phyloP scores from a whole-genome alignment of 2,113 vertebrate species.

The Oenanthe melanoleuca region DNA sequence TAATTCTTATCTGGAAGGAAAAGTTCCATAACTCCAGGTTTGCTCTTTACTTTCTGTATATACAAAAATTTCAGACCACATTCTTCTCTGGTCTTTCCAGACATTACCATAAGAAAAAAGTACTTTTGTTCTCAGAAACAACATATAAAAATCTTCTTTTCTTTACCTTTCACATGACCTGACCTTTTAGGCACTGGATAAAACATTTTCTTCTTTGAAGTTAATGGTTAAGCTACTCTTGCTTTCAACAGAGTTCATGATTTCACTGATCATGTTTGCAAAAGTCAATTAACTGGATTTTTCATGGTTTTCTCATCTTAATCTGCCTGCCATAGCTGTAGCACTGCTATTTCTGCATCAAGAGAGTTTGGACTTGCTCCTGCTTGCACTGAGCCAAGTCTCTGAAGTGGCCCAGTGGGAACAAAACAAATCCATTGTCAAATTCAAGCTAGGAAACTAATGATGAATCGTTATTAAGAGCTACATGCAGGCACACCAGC shows the following conservation, averaged over 20 bases:
- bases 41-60: not conserved
- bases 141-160: not conserved
- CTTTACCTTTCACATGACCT: not conserved
- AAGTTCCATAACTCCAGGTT: not conserved
- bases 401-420: not conserved
- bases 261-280: not conserved
- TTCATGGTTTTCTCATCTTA: not conserved
- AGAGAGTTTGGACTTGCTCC: not conserved
- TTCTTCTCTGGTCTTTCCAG: not conserved
- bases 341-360: not conserved
- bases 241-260: not conserved
- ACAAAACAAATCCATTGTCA: constrained; percentile 9
- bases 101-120: not conserved
- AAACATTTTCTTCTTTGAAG: not conserved
- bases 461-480: not conserved
- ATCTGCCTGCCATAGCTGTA: not conserved
- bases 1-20: not conserved
- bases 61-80: not conserved
- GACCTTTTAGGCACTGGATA: not conserved
- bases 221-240: not conserved
- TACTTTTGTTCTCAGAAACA: not conserved
- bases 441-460: not conserved
- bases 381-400: not conserved
- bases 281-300: constrained; percentile 1
- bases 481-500: not conserved